A percentile compares a stretch with the other conserved stretches of the same genome.
Conservation (phyloP, 2,888 invertebrate species). For the Callyntrura guangdongensis region DNA sequence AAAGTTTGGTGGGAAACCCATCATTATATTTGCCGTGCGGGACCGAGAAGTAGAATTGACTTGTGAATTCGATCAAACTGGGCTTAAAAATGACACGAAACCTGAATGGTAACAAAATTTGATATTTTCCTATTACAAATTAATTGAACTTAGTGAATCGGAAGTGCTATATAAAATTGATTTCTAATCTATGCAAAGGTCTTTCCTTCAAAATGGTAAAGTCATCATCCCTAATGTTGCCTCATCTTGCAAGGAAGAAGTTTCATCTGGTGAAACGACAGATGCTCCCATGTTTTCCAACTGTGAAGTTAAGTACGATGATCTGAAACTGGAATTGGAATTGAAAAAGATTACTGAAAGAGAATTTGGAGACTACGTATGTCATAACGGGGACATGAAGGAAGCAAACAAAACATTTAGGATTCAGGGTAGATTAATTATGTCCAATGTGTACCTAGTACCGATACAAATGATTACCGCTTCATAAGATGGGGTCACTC, state of each 20-base stretch:
- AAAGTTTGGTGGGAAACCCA: not conserved
- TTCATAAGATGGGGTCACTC: no score
- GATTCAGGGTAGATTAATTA: constrained; percentile 18
- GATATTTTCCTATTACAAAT: no score
- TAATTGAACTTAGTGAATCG: no score
- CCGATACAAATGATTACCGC: no score
- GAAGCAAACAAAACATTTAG: constrained; percentile 1
- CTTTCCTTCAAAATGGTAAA: not conserved
- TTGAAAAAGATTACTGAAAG: not conserved
- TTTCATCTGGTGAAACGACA: not conserved
- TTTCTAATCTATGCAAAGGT: not conserved
- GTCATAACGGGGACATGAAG: constrained; percentile 13
- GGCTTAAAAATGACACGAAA: not conserved
- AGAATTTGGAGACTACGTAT: constrained; percentile 59
- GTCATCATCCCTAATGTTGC: not conserved
- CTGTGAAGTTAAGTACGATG: not conserved
- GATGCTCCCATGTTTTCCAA: not conserved
- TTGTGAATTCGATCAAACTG: not conserved
- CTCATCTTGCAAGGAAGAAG: not conserved
- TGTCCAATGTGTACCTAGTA: not conserved
- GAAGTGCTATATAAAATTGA: not conserved
- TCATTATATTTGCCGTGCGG: not conserved
- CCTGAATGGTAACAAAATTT: not conserved
- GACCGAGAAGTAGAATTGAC: not conserved
- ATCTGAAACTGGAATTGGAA: constrained; percentile 10